Evolutionary conservation across 2,113 vertebrate species (phyloP), one percentile per base, ranked within the genome.

Genomic region (Rhinolophus ferrumequinum): DNA sequence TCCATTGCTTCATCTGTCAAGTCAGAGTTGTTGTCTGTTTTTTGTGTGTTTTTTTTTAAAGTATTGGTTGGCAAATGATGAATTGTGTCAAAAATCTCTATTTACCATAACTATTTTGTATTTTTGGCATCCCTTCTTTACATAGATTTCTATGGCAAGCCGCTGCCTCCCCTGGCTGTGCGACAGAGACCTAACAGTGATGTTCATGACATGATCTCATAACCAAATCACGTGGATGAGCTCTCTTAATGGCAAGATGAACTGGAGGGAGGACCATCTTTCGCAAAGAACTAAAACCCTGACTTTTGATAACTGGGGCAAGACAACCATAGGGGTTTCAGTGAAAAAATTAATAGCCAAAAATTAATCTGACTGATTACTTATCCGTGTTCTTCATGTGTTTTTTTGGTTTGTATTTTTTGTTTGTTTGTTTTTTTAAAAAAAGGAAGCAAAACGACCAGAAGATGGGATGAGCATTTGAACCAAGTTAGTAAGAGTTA

Each of bases 61-160:
- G 10, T 72, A 24, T 18, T 38, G 56, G 21, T 75, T 90, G 19
- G 44, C 12, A 79, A 88, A 72, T 38, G 50, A 72, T n/a, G 52
- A 85, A 47, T 72, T 75, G 7, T 62, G 15, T 58, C 7, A 13
- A 44, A 88, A 91, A 64, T 62, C 52, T 88, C 38, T 6, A 88
- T 58, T 83, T 92, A 60, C 30, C 22, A 7, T 97, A 95, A 98
- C 33, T 75, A 3, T 91, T 83, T 60, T 44, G 1, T 92, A 21
- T n/a, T 54, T 76, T 92, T 95, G 73, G 33, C 93, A 96, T 95
- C 15, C 95, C 83, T 94, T 98, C 70, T 98, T 93, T 72, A 12
- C 0, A 2, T 97, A 99, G 98, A 99, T 98, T 98, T 99, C 97
- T 98, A 97, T 81, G 98, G 98, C 52, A 99, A 98, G 96, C 98